Percentiles rank a stretch among this genome's conserved stretches.
Evolutionary conservation across 2,888 invertebrate species (phyloP).

Genomic region (Cosmorhoe ocellata): DNA sequence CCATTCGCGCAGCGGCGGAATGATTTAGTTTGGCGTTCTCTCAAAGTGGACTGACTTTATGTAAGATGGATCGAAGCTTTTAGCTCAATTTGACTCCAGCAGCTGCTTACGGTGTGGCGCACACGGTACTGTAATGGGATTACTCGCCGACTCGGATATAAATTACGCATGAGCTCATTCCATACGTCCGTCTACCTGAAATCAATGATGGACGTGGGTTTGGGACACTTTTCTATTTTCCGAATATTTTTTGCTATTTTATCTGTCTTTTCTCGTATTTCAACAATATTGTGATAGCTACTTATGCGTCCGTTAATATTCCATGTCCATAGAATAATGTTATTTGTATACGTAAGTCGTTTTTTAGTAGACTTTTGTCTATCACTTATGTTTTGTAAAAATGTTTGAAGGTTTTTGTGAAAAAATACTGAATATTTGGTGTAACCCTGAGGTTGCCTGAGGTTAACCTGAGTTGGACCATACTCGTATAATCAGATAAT

Average conservation of each 20-base stretch:
- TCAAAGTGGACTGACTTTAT: slow-evolving; percentile 69
- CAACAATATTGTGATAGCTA: slow-evolving; percentile 29
- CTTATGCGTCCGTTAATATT: slow-evolving; percentile 1
- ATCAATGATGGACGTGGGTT: slow-evolving; percentile 37
- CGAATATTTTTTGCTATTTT: slow-evolving; percentile 33
- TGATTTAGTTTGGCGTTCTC: slow-evolving; percentile 69
- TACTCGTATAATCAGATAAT: too few relatives aligned
- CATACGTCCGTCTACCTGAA: slow-evolving; percentile 31
- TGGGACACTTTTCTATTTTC: slow-evolving; percentile 31
- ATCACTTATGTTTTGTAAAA: too few relatives aligned
- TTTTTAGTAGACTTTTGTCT: too few relatives aligned
- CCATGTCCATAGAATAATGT: background rate
- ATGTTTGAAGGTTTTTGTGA: too few relatives aligned
- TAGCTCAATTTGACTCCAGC: slow-evolving; percentile 68
- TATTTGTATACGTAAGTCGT: too few relatives aligned
- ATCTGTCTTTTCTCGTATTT: slow-evolving; percentile 35
- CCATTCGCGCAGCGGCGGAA: slow-evolving; percentile 52
- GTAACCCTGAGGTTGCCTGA: too few relatives aligned
- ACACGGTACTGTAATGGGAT: slow-evolving; percentile 53
- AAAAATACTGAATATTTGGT: too few relatives aligned
- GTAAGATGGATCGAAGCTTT: slow-evolving; percentile 77
- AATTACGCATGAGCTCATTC: slow-evolving; percentile 57
- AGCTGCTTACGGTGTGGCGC: slow-evolving; percentile 64
- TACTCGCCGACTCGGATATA: slow-evolving; percentile 56
- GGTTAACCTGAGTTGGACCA: too few relatives aligned